phyloP scores from a whole-genome alignment of 2,888 invertebrate species.

The Brachynemurus nebulosus region DNA sequence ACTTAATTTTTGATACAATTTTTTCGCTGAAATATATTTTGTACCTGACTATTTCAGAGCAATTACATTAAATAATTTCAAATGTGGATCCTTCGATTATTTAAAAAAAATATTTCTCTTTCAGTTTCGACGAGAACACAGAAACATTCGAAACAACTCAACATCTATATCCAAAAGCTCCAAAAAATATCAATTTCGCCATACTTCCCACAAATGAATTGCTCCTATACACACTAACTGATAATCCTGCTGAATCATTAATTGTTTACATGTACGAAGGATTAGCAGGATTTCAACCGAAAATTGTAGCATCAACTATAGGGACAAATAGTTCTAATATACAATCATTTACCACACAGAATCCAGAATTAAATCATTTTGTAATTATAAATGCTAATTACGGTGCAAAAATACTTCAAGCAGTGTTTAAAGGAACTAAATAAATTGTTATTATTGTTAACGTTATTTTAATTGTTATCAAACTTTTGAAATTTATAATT shows the following conservation, averaged over 20 bases:
- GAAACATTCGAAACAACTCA: conserved; percentile 27
- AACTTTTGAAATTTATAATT: too few relatives aligned
- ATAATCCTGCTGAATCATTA: conserved; percentile 28
- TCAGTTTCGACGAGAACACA: conserved; percentile 21
- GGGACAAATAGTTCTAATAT: conserved; percentile 7
- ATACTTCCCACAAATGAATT: conserved; percentile 31
- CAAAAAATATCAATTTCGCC: conserved; percentile 28
- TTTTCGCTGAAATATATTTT: too few relatives aligned
- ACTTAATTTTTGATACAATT: too few relatives aligned
- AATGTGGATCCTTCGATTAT: too few relatives aligned
- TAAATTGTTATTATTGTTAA: too few relatives aligned
- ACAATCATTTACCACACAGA: conserved; percentile 20
- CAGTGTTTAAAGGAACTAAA: conserved; percentile 24
- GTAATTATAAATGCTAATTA: conserved; percentile 22
- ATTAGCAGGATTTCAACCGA: conserved; percentile 28
- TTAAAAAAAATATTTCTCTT: too few relatives aligned
- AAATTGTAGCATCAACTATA: conserved; percentile 20
- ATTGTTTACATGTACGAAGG: conserved; percentile 32
- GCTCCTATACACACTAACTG: conserved; percentile 30
- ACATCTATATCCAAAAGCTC: conserved; percentile 26
- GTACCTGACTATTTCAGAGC: too few relatives aligned
- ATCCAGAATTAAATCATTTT: conserved; percentile 23
- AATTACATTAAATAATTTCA: too few relatives aligned
- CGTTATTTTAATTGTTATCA: background rate
- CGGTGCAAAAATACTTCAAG: conserved; percentile 23